Percentiles rank a stretch among this genome's conserved stretches.
Conservation (phyloP, 2,797 vertebrate species). For the Parauchenoglanis ngamensis region DNA sequence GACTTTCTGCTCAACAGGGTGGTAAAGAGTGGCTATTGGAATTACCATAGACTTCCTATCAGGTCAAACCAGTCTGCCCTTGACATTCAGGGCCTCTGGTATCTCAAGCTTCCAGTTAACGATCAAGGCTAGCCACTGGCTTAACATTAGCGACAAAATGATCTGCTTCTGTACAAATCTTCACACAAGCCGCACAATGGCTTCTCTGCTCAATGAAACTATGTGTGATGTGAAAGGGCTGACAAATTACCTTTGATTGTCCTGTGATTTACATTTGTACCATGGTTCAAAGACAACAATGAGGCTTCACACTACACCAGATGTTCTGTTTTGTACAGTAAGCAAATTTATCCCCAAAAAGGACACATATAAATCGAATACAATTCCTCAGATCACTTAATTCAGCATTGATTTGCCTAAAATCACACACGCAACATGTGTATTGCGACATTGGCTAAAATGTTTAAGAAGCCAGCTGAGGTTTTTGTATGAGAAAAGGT, state of each 20-base stretch:
- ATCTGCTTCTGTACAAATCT: not conserved
- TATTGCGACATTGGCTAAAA: not conserved
- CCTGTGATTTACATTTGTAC: not conserved
- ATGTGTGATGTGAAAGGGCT: not conserved
- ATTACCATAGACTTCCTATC: not conserved
- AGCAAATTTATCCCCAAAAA: not conserved
- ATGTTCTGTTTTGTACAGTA: not conserved
- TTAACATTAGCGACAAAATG: not conserved
- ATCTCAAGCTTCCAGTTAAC: not conserved
- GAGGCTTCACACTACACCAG: not conserved
- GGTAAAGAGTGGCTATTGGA: not conserved
- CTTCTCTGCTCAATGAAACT: not conserved
- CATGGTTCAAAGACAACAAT: slow-evolving; percentile 14
- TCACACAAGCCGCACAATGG: not conserved
- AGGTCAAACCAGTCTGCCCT: not conserved
- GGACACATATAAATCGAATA: not conserved
- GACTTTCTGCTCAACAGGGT: not conserved
- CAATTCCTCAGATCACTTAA: not conserved
- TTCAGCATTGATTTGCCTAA: not conserved
- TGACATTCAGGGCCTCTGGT: not conserved
- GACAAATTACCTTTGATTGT: not conserved
- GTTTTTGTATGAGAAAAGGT: not conserved
- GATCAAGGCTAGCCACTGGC: not conserved
- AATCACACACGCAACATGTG: not conserved
- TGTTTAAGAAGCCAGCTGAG: not conserved